These are phyloP conservation scores for Mermis nigrescens DNA, from an alignment of 2,888 invertebrate genomes.

Conservation along the genomic window DNA sequence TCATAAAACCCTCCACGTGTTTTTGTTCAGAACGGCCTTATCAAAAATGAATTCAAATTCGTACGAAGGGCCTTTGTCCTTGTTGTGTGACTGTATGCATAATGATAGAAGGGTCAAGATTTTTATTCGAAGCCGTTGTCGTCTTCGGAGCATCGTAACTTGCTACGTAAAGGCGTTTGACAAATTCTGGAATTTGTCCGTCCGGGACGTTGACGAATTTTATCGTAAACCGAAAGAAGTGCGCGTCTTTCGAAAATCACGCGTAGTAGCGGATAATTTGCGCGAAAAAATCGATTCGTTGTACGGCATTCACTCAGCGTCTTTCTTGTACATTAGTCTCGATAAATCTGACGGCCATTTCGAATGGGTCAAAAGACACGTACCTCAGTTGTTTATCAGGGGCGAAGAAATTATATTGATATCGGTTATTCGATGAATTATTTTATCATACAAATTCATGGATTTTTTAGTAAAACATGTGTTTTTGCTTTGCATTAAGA, in stretches of 20 bases:
- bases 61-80: not conserved
- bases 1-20: no score
- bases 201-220: slow-evolving; percentile 20
- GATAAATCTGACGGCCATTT: not conserved
- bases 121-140: slow-evolving; percentile 23
- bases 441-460: no score
- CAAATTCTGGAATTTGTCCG: slow-evolving; percentile 67
- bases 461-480: no score
- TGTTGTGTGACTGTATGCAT: not conserved
- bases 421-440: no score
- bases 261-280: not conserved
- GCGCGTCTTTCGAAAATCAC: slow-evolving; percentile 1
- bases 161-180: slow-evolving; percentile 69
- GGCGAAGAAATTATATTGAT: slow-evolving; percentile 1
- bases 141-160: slow-evolving; percentile 11
- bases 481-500: no score
- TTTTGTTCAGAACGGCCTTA: no score
- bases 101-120: not conserved
- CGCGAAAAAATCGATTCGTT: not conserved
- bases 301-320: not conserved
- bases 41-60: not conserved
- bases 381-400: not conserved
- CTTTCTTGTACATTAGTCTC: not conserved
- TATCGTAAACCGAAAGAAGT: slow-evolving; percentile 11
- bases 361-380: not conserved